Base-by-base conservation (phyloP, 2,797 vertebrate genomes). In the Sarcoramphus papa region DNA sequence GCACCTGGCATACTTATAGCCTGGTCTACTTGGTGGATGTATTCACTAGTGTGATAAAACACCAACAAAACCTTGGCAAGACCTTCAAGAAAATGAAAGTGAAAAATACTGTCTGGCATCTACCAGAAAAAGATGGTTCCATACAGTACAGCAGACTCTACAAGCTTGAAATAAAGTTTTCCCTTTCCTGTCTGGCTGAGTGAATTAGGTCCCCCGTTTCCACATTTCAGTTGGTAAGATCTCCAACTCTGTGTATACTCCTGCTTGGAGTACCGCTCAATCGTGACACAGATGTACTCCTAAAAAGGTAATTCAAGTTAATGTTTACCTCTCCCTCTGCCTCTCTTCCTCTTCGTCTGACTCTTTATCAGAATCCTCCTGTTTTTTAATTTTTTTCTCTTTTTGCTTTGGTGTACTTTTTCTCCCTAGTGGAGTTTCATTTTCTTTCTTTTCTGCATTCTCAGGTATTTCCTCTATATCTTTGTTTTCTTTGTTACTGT, bases 271-370 rank as follows among this genome's bases (percentile, higher is more conserved):
- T 3, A 14, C 10, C 43, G 63, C 64, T 76, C 88, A 41, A 10
- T 35, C 73, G 6, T 2, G 23, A 81, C 88, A 85, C 60, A 95
- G 68, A 59, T 27, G 35, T 6, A 75, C 20, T 7, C 0, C 1
- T 4, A 40, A 53, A 11, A 18, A 35, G 85, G 60, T 82, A 85
- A 87, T 7, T 22, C 12, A 88, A 85, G 51, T 79, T 16, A 48
- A 82, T 5, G 21, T 84, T 95, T 95, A 98, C 98, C 97, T 98
- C 81, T 98, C 98, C 87, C 95, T 97, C 97, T 97, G 97, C 80
- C 97, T 98, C 92, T 98, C 98, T 82, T 99, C 99, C 62, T 98
- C 98, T 75, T 99, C 99, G 9, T 98, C 99, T 5, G 99, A 99
- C 15, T 99, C 99, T 16, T 98, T 98, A 73, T 99, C 99, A 92